These are phyloP conservation scores for Pocillopora grandis DNA, from an alignment of 92 coral and sea anemone genomes.

Conservation along the genomic window DNA sequence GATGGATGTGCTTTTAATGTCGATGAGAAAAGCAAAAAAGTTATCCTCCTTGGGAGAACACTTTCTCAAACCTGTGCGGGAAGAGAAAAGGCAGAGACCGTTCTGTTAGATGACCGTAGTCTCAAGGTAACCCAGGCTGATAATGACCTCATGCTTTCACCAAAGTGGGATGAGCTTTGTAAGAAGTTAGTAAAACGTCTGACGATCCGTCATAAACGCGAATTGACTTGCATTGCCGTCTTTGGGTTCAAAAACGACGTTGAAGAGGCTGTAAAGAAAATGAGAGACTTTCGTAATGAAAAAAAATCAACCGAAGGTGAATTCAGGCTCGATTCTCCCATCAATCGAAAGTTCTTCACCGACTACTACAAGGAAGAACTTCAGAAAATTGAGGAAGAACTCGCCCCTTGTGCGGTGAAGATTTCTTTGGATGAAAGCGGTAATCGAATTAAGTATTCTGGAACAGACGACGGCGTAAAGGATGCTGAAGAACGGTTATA, in stretches of 20 bases:
- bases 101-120: slow-evolving; percentile 23
- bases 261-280: slow-evolving; percentile 24
- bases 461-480: slow-evolving; percentile 37
- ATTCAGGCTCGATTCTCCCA: slow-evolving; percentile 5
- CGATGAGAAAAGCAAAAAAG: slow-evolving; percentile 19
- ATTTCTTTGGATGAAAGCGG: slow-evolving; percentile 18
- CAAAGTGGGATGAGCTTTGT: slow-evolving; percentile 32
- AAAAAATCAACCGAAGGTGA: slow-evolving; percentile 42
- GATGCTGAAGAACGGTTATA: slow-evolving; percentile 36
- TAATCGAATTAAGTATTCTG: not conserved
- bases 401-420: slow-evolving; percentile 8
- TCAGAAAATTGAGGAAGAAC: not conserved
- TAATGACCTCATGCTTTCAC: slow-evolving; percentile 1
- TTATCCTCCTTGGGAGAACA: slow-evolving; percentile 15
- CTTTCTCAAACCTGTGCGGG: slow-evolving; percentile 1
- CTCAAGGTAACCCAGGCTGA: not conserved
- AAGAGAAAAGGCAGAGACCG: not conserved
- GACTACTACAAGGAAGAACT: slow-evolving; percentile 12
- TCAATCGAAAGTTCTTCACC: slow-evolving; percentile 23
- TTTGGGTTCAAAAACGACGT: slow-evolving; percentile 37
- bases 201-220: slow-evolving; percentile 29
- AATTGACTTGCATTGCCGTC: slow-evolving; percentile 21
- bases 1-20: slow-evolving; percentile 32
- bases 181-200: slow-evolving; percentile 32
- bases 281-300: slow-evolving; percentile 41